Evolutionary conservation across 1,140 invertebrate species (phyloP).

Genomic region (Drosophila pseudoananassae): DNA sequence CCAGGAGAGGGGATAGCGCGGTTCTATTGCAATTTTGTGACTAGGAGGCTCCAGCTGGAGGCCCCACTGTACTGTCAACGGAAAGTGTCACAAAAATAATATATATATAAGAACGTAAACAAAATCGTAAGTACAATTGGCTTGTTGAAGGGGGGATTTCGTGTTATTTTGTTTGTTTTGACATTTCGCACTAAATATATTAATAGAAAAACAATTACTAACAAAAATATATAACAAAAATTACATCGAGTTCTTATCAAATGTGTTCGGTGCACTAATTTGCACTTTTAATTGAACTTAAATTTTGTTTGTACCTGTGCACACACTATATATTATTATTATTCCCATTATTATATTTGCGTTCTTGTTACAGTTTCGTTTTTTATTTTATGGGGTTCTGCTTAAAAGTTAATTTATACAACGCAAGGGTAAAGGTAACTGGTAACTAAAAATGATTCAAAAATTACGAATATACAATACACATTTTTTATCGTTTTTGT

Average conservation of each 20-base stretch:
- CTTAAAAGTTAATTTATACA: conserved; percentile 73
- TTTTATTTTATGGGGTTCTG: conserved; percentile 28
- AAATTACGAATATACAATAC: conserved; percentile 54
- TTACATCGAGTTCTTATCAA: conserved; percentile 59
- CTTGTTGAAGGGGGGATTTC: conserved; percentile 54
- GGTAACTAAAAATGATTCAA: conserved; percentile 22
- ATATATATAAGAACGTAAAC: conserved; percentile 21
- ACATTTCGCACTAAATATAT: conserved; percentile 74
- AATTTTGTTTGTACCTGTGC: conserved; percentile 70
- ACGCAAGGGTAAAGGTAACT: conserved; percentile 47
- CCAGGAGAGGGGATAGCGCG: neutral
- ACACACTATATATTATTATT: conserved; percentile 27
- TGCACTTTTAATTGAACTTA: conserved; percentile 57
- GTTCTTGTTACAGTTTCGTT: conserved; percentile 47
- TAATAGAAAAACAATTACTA: conserved; percentile 80
- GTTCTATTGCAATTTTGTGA: conserved; percentile 21
- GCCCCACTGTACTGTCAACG: neutral
- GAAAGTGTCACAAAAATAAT: conserved; percentile 17
- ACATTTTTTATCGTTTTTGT: conserved; percentile 26
- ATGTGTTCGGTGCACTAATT: conserved; percentile 40
- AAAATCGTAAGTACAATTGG: conserved; percentile 72
- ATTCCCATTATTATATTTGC: conserved; percentile 44
- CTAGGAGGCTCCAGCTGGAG: neutral
- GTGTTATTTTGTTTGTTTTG: conserved; percentile 41
- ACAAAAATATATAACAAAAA: conserved; percentile 82